phyloP scores from a whole-genome alignment of 2,888 invertebrate species.

The Augochlorella aurata region DNA sequence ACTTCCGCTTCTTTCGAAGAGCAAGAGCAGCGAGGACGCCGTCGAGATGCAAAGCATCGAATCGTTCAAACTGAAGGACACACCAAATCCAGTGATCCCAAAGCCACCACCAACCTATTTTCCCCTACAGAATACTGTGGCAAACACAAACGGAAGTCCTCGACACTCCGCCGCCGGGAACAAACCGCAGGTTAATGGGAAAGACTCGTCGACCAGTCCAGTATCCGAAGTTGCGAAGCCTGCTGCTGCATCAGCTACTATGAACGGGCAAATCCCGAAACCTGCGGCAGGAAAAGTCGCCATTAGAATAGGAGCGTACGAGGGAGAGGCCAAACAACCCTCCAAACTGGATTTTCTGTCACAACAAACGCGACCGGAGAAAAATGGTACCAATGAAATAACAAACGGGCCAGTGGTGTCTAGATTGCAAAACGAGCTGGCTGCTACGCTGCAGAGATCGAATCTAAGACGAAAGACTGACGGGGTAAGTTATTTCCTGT shows the following conservation, averaged over 20 bases:
- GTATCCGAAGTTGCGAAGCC: slow-evolving; percentile 68
- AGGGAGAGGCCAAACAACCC: slow-evolving; percentile 84
- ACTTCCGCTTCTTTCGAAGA: slow-evolving; percentile 64
- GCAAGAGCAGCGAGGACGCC: slow-evolving; percentile 82
- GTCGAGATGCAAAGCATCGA: slow-evolving; percentile 90
- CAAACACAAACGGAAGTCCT: slow-evolving; percentile 73
- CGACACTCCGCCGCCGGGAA: slow-evolving; percentile 58
- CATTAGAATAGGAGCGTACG: slow-evolving; percentile 79
- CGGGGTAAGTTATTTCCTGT: slow-evolving; percentile 47
- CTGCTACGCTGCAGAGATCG: slow-evolving; percentile 89
- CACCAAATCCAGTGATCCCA: slow-evolving; percentile 84
- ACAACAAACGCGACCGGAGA: slow-evolving; percentile 69
- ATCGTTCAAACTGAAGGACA: slow-evolving; percentile 88
- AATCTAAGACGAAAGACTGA: slow-evolving; percentile 90
- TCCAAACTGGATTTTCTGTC: slow-evolving; percentile 88
- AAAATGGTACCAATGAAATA: slow-evolving; percentile 80
- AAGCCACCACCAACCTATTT: slow-evolving; percentile 89
- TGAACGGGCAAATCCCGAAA: slow-evolving; percentile 41
- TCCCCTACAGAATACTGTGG: slow-evolving; percentile 75
- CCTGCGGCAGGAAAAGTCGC: slow-evolving; percentile 74
- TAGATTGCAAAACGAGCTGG: slow-evolving; percentile 88
- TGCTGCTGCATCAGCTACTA: slow-evolving; percentile 38
- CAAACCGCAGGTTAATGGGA: slow-evolving; percentile 63
- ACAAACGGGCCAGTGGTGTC: slow-evolving; percentile 84
- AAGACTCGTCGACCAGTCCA: slow-evolving; percentile 82